phyloP scores from a whole-genome alignment of 2,113 vertebrate genomes.

The Scopus umbretta region DNA sequence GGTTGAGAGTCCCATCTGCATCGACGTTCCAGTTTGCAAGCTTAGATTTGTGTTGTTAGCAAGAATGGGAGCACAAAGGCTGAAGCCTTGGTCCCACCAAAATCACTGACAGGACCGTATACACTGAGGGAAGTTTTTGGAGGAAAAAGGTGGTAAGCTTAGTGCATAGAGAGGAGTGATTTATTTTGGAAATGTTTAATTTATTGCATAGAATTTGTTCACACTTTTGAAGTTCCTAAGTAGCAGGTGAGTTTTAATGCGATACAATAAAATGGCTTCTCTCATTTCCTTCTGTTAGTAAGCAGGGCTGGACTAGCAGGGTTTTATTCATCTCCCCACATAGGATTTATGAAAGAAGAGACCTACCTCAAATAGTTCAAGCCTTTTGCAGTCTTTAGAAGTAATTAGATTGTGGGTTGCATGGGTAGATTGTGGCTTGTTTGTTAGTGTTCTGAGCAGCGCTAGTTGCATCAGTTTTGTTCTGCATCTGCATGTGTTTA shows the following conservation, averaged over 20 bases:
- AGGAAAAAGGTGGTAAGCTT: background rate
- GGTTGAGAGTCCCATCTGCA: background rate
- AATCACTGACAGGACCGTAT: background rate
- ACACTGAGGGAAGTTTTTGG: background rate
- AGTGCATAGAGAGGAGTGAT: background rate
- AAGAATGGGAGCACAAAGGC: background rate
- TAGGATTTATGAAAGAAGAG: background rate
- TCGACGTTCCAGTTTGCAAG: rapidly evolving
- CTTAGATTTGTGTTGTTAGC: background rate
- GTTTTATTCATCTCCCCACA: background rate
- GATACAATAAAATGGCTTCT: background rate
- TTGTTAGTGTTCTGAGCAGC: constrained; percentile 4
- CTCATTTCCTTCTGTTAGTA: background rate
- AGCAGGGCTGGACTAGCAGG: background rate
- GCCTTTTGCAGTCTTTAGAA: background rate
- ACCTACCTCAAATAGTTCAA: constrained; percentile 18
- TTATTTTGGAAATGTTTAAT: background rate
- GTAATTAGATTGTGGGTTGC: constrained; percentile 41
- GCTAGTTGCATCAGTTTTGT: background rate
- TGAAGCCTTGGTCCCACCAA: background rate
- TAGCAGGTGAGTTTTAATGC: background rate
- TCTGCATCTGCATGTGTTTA: background rate
- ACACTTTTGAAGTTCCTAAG: background rate
- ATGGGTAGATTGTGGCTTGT: constrained; percentile 26
- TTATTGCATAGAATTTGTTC: background rate